Base-by-base conservation (phyloP, 2,888 invertebrate species). In the Eristalis intricaria region DNA sequence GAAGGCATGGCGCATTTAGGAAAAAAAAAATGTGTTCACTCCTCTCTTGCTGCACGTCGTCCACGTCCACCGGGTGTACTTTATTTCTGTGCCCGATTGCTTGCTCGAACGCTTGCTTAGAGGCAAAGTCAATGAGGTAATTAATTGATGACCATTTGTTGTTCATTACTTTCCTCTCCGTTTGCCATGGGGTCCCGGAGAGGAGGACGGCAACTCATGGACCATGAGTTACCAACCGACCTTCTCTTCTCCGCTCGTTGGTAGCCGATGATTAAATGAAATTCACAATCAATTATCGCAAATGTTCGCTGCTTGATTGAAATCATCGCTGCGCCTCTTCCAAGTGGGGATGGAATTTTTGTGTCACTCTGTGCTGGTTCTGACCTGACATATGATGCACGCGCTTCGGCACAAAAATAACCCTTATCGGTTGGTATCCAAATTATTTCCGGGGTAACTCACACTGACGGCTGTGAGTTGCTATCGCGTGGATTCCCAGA, bases 221-320 rank as follows among this genome's bases (percentile, higher is more conserved):
- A 13, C 40, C 65, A 68, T 43, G 29, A 68, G 26, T 7, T 60
- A 66, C 66, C 50, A 61, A 66, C 22, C 68, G 61, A 68, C 68
- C 61, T 61, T 43, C 22, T 56, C 50, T n/a, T 23, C 43, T 38
- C 60, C 22, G 38, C n/a, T 40, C 50, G 50, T 32, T 26, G 15
- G 58, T 19, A 26, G 60, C 43, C 69, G 22, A 23, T 69, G 68
- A 63, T 69, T 77, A 63, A 77, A 69, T 77, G n/a, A 77, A 69
- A 69, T 69, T 77, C 69, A 23, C 50, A 69, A 63, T 77, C 69
- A 77, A 77, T 77, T 77, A 69, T 4, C 3, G 29, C 4, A 56
- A 35, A 64, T 60, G 38, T 35, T 58, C 35, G 11, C 22, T 65
- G 26, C 22, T 58, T 75, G 23, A 22, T 56, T 56, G 56, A 5